Evolutionary conservation across 2,797 vertebrate genomes (phyloP).

Genomic region (Sphaeramia orbicularis): DNA sequence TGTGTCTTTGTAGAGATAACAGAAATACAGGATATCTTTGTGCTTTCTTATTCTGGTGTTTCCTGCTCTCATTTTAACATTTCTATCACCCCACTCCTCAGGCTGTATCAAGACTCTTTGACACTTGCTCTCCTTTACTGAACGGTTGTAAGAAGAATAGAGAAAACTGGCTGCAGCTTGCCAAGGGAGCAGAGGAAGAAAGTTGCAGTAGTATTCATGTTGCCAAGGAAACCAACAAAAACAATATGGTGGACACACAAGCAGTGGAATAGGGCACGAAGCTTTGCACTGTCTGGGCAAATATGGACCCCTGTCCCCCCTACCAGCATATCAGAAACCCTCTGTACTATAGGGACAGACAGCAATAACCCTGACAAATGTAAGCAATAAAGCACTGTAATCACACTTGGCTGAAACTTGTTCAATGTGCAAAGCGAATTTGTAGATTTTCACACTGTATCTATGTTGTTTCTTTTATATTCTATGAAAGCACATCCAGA

Average conservation of each 20-base stretch:
- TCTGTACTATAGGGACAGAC: background rate
- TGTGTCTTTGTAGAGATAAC: background rate
- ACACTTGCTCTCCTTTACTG: constrained; percentile 60
- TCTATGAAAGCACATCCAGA: too few species aligned
- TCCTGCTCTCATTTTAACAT: background rate
- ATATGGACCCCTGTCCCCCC: background rate
- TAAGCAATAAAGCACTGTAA: background rate
- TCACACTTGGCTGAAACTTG: background rate
- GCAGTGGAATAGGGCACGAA: constrained; percentile 15
- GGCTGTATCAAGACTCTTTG: constrained; percentile 66
- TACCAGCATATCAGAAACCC: background rate
- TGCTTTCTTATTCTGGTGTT: background rate
- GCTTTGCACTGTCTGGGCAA: background rate
- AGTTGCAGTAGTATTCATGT: background rate
- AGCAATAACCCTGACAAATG: background rate
- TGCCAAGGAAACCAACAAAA: constrained; percentile 10
- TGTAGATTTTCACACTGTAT: background rate
- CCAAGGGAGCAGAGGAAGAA: constrained; percentile 22
- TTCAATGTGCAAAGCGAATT: background rate
- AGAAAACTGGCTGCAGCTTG: constrained; percentile 66
- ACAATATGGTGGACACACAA: constrained; percentile 8
- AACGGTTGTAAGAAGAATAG: constrained; percentile 69
- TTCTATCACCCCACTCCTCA: constrained; percentile 19
- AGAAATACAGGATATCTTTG: background rate
- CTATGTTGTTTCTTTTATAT: background rate